phyloP scores from a whole-genome alignment of 2,797 vertebrate genomes.

The Nyctalus aviator region DNA sequence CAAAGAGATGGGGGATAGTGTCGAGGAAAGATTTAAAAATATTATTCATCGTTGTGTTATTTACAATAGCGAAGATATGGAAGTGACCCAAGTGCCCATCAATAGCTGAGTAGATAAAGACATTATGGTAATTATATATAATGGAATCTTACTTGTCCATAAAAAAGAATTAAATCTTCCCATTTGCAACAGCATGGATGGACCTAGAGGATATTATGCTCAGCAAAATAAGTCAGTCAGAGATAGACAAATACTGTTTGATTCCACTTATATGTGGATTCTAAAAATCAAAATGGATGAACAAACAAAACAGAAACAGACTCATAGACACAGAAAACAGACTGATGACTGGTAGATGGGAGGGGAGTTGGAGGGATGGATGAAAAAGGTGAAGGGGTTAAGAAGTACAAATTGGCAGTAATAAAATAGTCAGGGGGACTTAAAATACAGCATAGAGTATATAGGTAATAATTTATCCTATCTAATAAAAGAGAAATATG shows the following conservation, averaged over 20 bases:
- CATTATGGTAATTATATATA: background rate
- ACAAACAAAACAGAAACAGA: background rate
- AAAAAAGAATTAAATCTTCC: background rate
- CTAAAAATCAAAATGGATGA: background rate
- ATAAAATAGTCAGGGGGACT: background rate
- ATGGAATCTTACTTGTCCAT: background rate
- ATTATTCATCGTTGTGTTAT: background rate
- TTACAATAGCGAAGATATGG: background rate
- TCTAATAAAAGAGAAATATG: too few relatives aligned
- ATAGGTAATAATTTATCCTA: background rate
- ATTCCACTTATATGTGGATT: background rate
- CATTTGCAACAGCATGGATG: background rate
- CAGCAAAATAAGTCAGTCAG: background rate
- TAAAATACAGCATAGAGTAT: background rate
- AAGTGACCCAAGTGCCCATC: background rate
- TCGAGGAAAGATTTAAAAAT: background rate
- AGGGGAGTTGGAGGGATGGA: background rate
- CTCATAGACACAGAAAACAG: background rate
- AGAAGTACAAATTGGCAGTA: background rate
- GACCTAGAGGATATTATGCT: background rate
- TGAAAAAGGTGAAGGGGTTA: background rate
- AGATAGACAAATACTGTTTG: background rate
- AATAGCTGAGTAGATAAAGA: background rate
- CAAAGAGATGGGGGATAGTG: background rate
- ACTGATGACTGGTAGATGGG: background rate